Base-by-base conservation (phyloP, 2,888 invertebrate species). In the Piscicola geometra region DNA sequence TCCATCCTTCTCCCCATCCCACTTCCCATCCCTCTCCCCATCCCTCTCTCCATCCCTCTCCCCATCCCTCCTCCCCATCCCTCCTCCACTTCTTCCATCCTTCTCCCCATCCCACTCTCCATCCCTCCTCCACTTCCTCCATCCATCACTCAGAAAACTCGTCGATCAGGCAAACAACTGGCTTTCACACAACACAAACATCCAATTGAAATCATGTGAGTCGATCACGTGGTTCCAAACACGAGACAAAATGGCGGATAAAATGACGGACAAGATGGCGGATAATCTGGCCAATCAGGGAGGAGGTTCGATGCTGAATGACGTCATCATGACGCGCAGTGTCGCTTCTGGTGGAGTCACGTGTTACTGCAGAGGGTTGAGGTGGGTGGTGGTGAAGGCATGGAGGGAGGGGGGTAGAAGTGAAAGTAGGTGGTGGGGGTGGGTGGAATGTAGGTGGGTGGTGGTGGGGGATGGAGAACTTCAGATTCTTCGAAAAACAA, bases 131-230 rank as follows among this genome's bases (percentile, higher is more conserved):
- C 64, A 12, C 9, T 21, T 30, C 30, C n/a, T 21, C 5, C 3
- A 3, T 21, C 64, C 30, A 64, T 12, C 64, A 5, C 35, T 9
- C 76, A 80, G 79, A 25, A 67, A 71, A 28, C 71, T 80, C 18
- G 75, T 80, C 1, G 78, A 79, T 66, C 74, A 71, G 18, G 80
- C 80, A 15, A 80, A 80, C 66, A 77, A 79, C 18, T 80, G 80
- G 80, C 73, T 80, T 68, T 69, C 64, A 30, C 76, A 77, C 52
- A 79, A 79, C 76, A 33, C 75, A 0, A 77, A 77, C 69, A 41
- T 77, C 30, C 64, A 41, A 18, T 64, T 80, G n/a, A 78, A 77
- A 52, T 76, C 73, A 1, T 80, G 80, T 56, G 79, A 80, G 72
- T 77, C 79, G n/a, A 68, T 80, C 36, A 79, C 79, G 67, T 79